Evolutionary conservation across 2,797 vertebrate genomes (phyloP), one percentile per base, ranked within the genome.

Genomic region (Pantherophis alleghaniensis): DNA sequence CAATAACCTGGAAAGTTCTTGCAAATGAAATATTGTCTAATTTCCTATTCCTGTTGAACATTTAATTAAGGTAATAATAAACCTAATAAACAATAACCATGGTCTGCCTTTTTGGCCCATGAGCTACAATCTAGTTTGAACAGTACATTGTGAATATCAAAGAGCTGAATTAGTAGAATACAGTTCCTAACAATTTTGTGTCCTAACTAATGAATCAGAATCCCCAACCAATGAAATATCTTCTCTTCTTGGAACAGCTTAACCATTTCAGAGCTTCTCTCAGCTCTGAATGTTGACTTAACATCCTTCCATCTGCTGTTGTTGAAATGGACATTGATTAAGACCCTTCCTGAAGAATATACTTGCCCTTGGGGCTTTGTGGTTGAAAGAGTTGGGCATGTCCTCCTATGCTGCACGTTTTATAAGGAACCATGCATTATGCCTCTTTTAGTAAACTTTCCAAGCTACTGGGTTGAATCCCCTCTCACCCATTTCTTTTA

Each of bases 11-110:
- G 94, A 96, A 96, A 89, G 4, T 10, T 87, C 55, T 93, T 92
- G 53, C 87, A 90, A 95, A 96, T 95, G 95, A 94, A 96, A 95
- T 95, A 95, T 91, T 95, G 92, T 90, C 9, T 86, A 86, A 91
- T 93, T 96, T 92, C 94, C 93, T 32, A 86, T 55, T 90, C 56
- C 61, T 79, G 90, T 13, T 94, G 32, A 28, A 93, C 16, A 92
- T 95, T 96, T 95, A 96, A 97, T 97, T 97, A 96, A 63, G 32
- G 87, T 92, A 92, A 66, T 94, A 95, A 96, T 91, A 96, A 94
- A 95, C 24, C 88, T 92, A 93, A 95, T 92, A 95, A 47, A 47
- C 37, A 83, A 83, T 83, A 83, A 47, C 20, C 1, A 24, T 47
- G 22, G 20, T 83, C 74, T 47, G 37, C 22, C 74, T 47, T 47